phyloP scores from a whole-genome alignment of 1,140 invertebrate genomes.

The Patella vulgata region DNA sequence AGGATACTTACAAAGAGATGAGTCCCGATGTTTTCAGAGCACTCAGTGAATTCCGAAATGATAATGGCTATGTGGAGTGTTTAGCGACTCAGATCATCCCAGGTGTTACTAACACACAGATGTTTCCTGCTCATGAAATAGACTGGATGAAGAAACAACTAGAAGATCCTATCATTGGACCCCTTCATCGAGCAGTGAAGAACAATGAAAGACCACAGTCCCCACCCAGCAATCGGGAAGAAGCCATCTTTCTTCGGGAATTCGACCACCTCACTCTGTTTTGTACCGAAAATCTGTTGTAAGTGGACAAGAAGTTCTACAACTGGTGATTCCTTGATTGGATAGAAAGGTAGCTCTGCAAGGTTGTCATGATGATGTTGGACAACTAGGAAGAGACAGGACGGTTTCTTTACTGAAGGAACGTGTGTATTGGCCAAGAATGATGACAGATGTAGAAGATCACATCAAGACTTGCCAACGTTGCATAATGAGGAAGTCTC shows the following conservation, averaged over 20 bases:
- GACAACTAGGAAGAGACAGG: slow-evolving; percentile 20
- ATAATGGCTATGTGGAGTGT: background rate
- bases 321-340: slow-evolving; percentile 14
- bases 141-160: slow-evolving; percentile 3
- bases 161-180: background rate
- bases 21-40: background rate
- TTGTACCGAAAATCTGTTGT: slow-evolving; percentile 7
- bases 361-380: slow-evolving; percentile 16
- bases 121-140: background rate
- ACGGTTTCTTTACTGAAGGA: slow-evolving; percentile 7
- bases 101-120: no score
- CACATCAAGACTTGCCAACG: slow-evolving; percentile 3
- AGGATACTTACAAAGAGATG: slow-evolving; percentile 2
- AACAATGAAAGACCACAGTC: background rate
- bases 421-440: slow-evolving; percentile 23
- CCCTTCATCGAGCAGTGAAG: background rate
- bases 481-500: slow-evolving; percentile 13
- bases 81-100: background rate
- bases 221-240: background rate
- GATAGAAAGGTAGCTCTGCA: slow-evolving; percentile 1
- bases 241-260: background rate
- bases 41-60: background rate
- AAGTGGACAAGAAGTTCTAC: background rate
- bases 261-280: slow-evolving; percentile 8
- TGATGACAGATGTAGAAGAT: background rate